These are phyloP conservation scores for Rhynchotus rufescens DNA, from an alignment of 2,797 vertebrate genomes.

Conservation along the genomic window DNA sequence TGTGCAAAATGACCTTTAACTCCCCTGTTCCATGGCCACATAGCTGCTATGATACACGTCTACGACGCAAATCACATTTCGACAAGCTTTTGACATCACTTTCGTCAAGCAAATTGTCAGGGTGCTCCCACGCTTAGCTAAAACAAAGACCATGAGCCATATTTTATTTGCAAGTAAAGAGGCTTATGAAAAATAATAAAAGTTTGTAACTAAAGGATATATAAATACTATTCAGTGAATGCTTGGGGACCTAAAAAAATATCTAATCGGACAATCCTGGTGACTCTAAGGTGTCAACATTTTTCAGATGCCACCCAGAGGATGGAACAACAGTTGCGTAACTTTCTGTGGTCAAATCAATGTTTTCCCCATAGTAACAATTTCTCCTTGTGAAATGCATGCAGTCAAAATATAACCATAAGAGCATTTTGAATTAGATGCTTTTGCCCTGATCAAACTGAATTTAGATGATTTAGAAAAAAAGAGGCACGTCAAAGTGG, in stretches of 20 bases:
- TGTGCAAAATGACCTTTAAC: background rate
- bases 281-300: background rate
- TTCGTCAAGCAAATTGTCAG: background rate
- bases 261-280: background rate
- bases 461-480: conserved; percentile 25
- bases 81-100: no score
- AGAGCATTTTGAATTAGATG: background rate
- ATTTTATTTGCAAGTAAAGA: background rate
- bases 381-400: background rate
- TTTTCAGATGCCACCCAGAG: background rate
- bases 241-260: background rate
- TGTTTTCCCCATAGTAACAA: background rate
- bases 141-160: background rate
- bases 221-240: background rate
- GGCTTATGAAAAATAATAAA: background rate
- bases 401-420: background rate
- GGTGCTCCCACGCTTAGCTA: background rate
- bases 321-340: background rate
- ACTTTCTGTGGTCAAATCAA: background rate
- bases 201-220: background rate
- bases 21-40: background rate
- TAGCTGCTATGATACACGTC: fast-evolving
- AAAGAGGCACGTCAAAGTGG: background rate
- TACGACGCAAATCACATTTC: background rate
- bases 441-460: background rate